These are phyloP conservation scores for Digitonthophagus gazella DNA, from an alignment of 2,888 invertebrate genomes.

Conservation along the genomic window DNA sequence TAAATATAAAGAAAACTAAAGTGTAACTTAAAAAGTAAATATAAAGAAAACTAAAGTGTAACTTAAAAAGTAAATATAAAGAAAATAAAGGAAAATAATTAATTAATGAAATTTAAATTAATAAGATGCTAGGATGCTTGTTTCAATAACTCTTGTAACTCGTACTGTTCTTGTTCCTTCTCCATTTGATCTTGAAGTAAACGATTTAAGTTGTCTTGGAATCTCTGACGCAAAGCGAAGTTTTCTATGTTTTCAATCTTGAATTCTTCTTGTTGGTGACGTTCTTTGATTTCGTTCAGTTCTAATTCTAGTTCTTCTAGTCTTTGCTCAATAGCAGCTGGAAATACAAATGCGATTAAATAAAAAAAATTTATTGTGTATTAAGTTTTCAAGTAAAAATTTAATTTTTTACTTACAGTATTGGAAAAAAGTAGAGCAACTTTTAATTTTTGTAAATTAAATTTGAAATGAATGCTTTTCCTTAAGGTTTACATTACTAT, in stretches of 20 bases:
- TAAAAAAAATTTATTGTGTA: background rate
- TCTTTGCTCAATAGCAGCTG: constrained; percentile 52
- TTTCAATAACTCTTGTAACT: constrained; percentile 46
- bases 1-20: too few relatives aligned
- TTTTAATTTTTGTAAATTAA: too few relatives aligned
- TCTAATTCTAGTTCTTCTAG: constrained; percentile 72
- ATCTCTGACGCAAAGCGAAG: constrained; percentile 74
- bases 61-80: too few relatives aligned
- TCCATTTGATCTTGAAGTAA: constrained; percentile 76
- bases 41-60: too few relatives aligned
- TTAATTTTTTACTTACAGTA: too few relatives aligned
- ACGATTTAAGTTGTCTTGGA: constrained; percentile 73
- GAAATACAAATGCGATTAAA: constrained; percentile 24
- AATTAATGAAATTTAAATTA: background rate
- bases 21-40: too few relatives aligned
- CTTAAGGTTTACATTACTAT: too few relatives aligned
- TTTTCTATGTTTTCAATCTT: constrained; percentile 86
- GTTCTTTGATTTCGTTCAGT: constrained; percentile 70
- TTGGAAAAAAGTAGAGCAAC: too few relatives aligned
- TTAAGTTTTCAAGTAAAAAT: background rate
- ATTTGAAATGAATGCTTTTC: too few relatives aligned
- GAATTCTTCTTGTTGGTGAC: constrained; percentile 74
- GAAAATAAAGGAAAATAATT: background rate
- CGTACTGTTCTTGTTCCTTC: constrained; percentile 65
- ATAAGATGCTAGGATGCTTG: constrained; percentile 28